These are phyloP conservation scores for Chloroceryle aenea DNA, from an alignment of 2,113 vertebrate species.

Conservation along the genomic window DNA sequence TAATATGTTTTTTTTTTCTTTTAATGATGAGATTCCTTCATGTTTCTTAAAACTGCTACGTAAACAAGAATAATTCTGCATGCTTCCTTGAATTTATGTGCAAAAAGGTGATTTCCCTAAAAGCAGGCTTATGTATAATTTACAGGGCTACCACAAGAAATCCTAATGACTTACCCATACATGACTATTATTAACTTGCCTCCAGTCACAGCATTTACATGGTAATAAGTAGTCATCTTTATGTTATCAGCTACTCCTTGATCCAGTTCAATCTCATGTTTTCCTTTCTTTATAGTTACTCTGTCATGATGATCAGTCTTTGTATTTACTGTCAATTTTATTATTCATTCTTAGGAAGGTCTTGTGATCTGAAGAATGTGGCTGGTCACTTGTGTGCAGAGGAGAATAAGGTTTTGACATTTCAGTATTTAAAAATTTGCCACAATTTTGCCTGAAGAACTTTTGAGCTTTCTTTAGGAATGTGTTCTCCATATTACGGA, in stretches of 20 bases:
- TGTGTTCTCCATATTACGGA: neutral
- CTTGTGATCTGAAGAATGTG: neutral
- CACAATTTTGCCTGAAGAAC: neutral
- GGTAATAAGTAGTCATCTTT: neutral
- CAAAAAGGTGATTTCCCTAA: neutral
- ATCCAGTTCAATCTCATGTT: neutral
- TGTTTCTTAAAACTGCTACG: neutral
- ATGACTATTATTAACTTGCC: neutral
- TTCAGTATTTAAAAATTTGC: neutral
- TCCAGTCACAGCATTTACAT: neutral
- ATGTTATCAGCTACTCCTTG: neutral
- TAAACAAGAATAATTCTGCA: constrained; percentile 4
- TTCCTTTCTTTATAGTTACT: neutral
- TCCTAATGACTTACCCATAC: neutral
- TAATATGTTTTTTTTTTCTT: neutral
- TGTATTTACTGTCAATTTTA: neutral
- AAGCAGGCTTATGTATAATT: neutral
- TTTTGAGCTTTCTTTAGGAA: neutral
- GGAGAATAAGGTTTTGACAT: neutral
- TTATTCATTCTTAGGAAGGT: neutral
- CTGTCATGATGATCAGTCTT: neutral
- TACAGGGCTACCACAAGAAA: neutral
- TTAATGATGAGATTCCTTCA: neutral
- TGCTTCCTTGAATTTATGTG: neutral
- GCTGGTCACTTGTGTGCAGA: neutral